Evolutionary conservation across 1,140 invertebrate species (phyloP).

Genomic region (Mesaphorura yosii): DNA sequence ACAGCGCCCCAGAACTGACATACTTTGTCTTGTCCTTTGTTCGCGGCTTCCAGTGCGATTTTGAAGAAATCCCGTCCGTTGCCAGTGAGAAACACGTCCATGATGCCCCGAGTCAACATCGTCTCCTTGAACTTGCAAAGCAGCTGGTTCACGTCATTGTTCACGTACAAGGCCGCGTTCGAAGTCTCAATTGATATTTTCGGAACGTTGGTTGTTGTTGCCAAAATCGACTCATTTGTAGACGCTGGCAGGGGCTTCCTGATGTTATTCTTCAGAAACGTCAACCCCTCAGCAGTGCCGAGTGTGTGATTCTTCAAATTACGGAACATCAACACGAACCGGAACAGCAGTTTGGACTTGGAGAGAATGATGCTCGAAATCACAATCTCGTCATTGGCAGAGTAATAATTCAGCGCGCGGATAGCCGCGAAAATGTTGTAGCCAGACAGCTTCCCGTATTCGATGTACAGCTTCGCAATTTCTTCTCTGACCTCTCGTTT

Average conservation of each 20-base stretch:
- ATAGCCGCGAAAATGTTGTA: not conserved
- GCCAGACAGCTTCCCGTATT: not conserved
- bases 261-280: not conserved
- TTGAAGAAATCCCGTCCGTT: conserved; percentile 21
- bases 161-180: not conserved
- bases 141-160: conserved; percentile 2
- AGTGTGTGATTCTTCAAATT: conserved; percentile 2
- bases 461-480: conserved; percentile 1
- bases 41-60: conserved; percentile 14
- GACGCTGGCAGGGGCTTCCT: too few relatives aligned
- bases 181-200: too few relatives aligned
- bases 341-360: conserved; percentile 1
- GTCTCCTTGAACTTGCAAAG: conserved; percentile 19
- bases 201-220: not conserved
- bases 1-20: conserved; percentile 28
- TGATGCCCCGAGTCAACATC: conserved; percentile 18
- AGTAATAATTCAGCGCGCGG: not conserved
- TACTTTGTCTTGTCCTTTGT: conserved; percentile 8
- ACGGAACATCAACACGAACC: not conserved
- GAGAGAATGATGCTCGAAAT: conserved; percentile 2
- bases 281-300: not conserved
- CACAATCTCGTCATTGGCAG: conserved; percentile 3
- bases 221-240: not conserved
- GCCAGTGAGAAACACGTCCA: conserved; percentile 19
- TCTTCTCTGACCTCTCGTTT: conserved; percentile 8